phyloP scores from a whole-genome alignment of 2,888 invertebrate genomes.

The Himalopsyche kuldschensis region DNA sequence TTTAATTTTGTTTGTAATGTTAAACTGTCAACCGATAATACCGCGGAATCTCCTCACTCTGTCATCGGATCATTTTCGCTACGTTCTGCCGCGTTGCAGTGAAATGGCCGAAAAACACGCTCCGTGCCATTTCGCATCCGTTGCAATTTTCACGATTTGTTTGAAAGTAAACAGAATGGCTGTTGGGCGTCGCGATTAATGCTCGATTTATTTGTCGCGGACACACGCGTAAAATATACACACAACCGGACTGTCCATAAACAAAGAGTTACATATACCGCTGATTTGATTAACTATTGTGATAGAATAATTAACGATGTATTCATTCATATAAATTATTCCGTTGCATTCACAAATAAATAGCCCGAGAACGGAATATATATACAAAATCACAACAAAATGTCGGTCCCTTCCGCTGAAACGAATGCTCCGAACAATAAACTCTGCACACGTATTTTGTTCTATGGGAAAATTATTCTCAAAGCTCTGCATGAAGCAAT shows the following conservation, averaged over 20 bases:
- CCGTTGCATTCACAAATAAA: not conserved
- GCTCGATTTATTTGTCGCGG: constrained; percentile 7
- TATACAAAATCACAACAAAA: constrained; percentile 10
- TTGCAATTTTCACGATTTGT: not conserved
- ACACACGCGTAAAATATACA: not conserved
- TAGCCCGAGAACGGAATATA: not conserved
- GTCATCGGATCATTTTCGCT: not conserved
- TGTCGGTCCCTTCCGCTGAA: not conserved
- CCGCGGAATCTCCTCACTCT: not conserved
- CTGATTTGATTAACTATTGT: constrained; percentile 34
- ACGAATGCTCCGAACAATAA: not conserved
- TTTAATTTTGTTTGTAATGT: too few relatives aligned
- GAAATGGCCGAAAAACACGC: not conserved
- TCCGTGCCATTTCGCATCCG: not conserved
- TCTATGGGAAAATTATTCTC: too few relatives aligned
- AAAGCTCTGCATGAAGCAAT: too few relatives aligned
- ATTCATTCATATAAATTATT: constrained; percentile 20
- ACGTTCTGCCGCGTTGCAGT: not conserved
- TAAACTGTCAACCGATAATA: not conserved
- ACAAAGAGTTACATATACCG: constrained; percentile 2
- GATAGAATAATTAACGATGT: constrained; percentile 29
- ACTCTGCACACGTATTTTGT: not conserved
- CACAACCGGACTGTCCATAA: not conserved
- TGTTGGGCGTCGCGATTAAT: constrained; percentile 7
- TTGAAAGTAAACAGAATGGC: not conserved